A percentile compares a stretch with the other conserved stretches of the same genome.
phyloP scores from a whole-genome alignment of 2,888 invertebrate species.

The Epinotia nisella region DNA sequence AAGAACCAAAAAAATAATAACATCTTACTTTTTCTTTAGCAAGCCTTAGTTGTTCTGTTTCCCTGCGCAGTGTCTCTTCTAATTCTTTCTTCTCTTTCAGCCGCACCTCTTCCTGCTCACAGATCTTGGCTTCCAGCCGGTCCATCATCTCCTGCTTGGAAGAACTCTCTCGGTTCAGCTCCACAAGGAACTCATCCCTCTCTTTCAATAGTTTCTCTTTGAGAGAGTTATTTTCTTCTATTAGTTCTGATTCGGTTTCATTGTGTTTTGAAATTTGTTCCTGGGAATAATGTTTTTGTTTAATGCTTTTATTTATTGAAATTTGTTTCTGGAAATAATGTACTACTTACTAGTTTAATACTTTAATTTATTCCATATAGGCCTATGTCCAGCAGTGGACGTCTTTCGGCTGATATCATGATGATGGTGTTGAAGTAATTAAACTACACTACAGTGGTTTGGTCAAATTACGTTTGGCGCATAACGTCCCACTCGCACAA shows the following conservation, averaged over 20 bases:
- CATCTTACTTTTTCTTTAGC: slow-evolving; percentile 75
- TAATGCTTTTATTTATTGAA: background rate
- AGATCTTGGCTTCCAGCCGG: slow-evolving; percentile 77
- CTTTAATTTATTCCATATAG: no score
- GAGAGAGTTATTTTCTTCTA: slow-evolving; percentile 76
- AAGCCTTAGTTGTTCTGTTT: slow-evolving; percentile 72
- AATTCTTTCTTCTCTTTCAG: slow-evolving; percentile 73
- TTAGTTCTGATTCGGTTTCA: slow-evolving; percentile 71
- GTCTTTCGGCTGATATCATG: no score
- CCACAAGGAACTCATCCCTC: slow-evolving; percentile 77
- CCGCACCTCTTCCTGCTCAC: slow-evolving; percentile 77
- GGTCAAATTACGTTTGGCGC: no score
- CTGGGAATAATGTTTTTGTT: slow-evolving; percentile 54
- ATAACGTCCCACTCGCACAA: no score
- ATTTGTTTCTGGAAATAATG: no score
- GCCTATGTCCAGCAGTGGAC: no score
- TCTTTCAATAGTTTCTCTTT: slow-evolving; percentile 79
- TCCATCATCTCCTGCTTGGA: slow-evolving; percentile 82
- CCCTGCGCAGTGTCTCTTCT: slow-evolving; percentile 65
- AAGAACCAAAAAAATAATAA: no score
- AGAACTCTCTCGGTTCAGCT: slow-evolving; percentile 76
- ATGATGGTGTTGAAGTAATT: no score
- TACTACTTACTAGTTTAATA: no score
- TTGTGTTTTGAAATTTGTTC: slow-evolving; percentile 73
- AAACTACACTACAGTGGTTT: no score